Base-by-base conservation (phyloP, 1,140 invertebrate species). In the Argopecten irradians region DNA sequence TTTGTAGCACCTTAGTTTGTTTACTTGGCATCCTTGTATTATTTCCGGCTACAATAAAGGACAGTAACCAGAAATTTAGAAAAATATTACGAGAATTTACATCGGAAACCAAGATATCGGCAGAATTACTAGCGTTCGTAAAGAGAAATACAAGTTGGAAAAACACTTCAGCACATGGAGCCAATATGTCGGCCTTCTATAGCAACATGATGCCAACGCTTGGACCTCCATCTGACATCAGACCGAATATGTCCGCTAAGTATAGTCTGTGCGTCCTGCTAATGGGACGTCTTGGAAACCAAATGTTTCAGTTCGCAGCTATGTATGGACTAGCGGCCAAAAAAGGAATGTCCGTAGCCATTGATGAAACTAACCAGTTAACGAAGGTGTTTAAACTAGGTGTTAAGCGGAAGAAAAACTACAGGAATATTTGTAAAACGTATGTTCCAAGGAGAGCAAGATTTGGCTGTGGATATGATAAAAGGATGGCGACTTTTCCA, bases 301-400 rank as follows among this genome's bases (percentile, higher is more conserved):
- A 87, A 7, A 85, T 92, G 88, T 92, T 92, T 55, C 39, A 88
- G 84, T 92, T 88, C 82, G 92, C 92, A 1, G 89, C 90, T 16
- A 34, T 83, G 0, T 90, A 85, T 85, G 92, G 89, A 14, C 89
- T 92, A 11, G 89, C 90, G 19, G 41, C 19, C 1, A 43, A n/a
- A 16, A 90, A 88, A 32, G 84, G 87, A 32, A 89, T 88, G 85
- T 84, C 32, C 0, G 19, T 89, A 8, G 22, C 86, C 33, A 82
- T 86, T 19, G 13, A 28, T n/a, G 16, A 86, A 9, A 43, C 35
- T 13, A 35, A 82, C 33, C 41, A 39, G 0, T 34, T 91, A 32
- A 87, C 39, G 28, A 71, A 71, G 46, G 28, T 88, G 22, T 88
- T 88, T 46, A 82, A 86, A 22, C 87, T 88, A 11, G 33, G 39